Conservation (phyloP, 1,140 invertebrate species). For the Drosophila subpulchrella region DNA sequence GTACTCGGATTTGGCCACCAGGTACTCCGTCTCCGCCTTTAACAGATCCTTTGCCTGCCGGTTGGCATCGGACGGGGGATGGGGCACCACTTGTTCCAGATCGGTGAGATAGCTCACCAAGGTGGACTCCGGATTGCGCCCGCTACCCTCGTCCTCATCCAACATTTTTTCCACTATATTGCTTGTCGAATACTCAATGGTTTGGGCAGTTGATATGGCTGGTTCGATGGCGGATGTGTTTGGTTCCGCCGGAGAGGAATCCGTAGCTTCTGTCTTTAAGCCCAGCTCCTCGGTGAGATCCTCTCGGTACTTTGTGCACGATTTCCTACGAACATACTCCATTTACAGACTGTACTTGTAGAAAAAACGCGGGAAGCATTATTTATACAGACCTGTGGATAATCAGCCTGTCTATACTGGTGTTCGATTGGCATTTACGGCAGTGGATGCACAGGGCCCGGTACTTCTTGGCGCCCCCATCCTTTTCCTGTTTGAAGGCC, state of each 20-base stretch:
- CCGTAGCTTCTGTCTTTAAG: background rate
- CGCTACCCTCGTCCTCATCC: conserved; percentile 28
- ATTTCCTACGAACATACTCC: conserved; percentile 19
- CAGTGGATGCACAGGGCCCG: conserved; percentile 36
- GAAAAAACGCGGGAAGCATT: background rate
- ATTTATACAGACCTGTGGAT: conserved; percentile 32
- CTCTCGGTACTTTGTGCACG: conserved; percentile 14
- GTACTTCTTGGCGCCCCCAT: conserved; percentile 28
- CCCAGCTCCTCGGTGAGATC: conserved; percentile 37
- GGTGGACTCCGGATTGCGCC: background rate
- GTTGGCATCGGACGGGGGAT: conserved; percentile 20
- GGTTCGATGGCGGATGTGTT: background rate
- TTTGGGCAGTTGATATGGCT: background rate
- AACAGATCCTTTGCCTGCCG: conserved; percentile 46
- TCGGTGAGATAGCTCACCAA: conserved; percentile 31
- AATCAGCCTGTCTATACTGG: conserved; percentile 43
- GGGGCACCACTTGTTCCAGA: conserved; percentile 23
- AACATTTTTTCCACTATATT: conserved; percentile 35
- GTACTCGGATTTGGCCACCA: conserved; percentile 41
- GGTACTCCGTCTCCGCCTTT: conserved; percentile 47
- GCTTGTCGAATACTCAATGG: background rate
- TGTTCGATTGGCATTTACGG: conserved; percentile 39
- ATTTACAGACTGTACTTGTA: background rate
- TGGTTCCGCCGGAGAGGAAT: background rate
- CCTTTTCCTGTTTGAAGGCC: conserved; percentile 15